A percentile compares a stretch with the other conserved stretches of the same genome.
Evolutionary conservation across 2,888 invertebrate genomes (phyloP).

Genomic region (Apomyelois bistriatella): DNA sequence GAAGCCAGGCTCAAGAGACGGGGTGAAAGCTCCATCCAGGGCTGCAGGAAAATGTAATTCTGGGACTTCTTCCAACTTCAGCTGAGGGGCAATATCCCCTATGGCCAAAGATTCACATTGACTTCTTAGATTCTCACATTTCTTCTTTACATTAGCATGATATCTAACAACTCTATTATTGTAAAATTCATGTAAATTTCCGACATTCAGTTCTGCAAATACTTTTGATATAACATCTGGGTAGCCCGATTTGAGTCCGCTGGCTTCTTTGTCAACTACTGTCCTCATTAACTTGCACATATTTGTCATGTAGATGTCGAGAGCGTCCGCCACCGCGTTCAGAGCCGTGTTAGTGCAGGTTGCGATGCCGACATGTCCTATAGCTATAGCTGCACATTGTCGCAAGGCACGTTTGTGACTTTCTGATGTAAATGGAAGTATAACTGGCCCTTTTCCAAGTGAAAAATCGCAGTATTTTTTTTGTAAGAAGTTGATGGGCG

Average conservation of each 20-base stretch:
- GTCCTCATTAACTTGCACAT: conserved; percentile 67
- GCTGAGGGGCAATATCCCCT: conserved; percentile 57
- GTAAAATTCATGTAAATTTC: conserved; percentile 66
- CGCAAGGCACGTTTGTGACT: conserved; percentile 65
- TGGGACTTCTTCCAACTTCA: conserved; percentile 73
- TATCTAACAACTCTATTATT: conserved; percentile 61
- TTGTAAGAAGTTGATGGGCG: conserved; percentile 62
- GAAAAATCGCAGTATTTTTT: conserved; percentile 71
- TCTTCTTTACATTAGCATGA: conserved; percentile 55
- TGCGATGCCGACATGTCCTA: conserved; percentile 63
- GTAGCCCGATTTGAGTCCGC: conserved; percentile 60
- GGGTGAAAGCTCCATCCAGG: conserved; percentile 72
- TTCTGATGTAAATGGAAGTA: conserved; percentile 67
- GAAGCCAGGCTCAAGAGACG: conserved; percentile 82
- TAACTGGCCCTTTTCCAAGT: conserved; percentile 59
- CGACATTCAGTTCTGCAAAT: conserved; percentile 64
- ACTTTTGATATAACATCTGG: conserved; percentile 73
- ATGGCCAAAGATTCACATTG: conserved; percentile 58
- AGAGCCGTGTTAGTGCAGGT: conserved; percentile 63
- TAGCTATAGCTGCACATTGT: conserved; percentile 68
- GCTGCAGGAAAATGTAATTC: conserved; percentile 77
- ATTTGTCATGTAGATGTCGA: conserved; percentile 64
- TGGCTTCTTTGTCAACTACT: conserved; percentile 64
- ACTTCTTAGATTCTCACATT: conserved; percentile 47
- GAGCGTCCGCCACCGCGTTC: conserved; percentile 56